Evolutionary conservation across 2,113 vertebrate species (phyloP).

Genomic region (Rynchops niger): DNA sequence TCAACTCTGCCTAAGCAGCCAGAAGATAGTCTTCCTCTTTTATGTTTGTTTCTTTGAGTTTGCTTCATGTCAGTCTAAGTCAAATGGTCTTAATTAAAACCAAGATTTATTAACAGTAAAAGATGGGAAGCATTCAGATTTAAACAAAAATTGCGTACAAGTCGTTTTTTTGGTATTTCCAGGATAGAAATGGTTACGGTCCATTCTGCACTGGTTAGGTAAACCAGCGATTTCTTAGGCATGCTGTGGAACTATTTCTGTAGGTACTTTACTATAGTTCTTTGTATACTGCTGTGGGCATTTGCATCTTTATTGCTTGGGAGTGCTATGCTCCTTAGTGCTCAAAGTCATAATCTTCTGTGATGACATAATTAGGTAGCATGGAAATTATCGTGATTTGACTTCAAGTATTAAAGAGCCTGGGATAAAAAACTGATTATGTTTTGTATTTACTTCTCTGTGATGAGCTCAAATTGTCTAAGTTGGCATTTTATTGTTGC

Average conservation of each 20-base stretch:
- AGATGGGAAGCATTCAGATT: background rate
- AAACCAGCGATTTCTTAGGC: background rate
- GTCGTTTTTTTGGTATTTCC: background rate
- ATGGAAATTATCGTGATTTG: conserved; percentile 13
- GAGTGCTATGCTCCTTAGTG: background rate
- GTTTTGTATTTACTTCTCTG: background rate
- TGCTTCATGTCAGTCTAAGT: background rate
- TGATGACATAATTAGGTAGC: background rate
- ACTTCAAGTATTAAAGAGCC: conserved; percentile 2
- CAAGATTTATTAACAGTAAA: background rate
- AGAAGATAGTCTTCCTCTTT: background rate
- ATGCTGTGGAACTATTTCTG: background rate
- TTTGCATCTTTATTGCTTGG: conserved; percentile 34
- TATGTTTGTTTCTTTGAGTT: background rate
- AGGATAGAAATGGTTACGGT: background rate
- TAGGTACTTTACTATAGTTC: background rate
- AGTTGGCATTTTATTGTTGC: background rate
- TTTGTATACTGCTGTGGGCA: background rate
- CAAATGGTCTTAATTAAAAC: background rate
- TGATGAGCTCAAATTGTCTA: background rate
- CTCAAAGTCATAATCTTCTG: background rate
- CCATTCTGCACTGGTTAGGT: background rate
- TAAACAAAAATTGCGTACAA: background rate
- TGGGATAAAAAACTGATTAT: background rate
- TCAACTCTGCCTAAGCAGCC: background rate